Evolutionary conservation across 2,888 invertebrate genomes (phyloP).

Genomic region (Lycaena phlaeas): DNA sequence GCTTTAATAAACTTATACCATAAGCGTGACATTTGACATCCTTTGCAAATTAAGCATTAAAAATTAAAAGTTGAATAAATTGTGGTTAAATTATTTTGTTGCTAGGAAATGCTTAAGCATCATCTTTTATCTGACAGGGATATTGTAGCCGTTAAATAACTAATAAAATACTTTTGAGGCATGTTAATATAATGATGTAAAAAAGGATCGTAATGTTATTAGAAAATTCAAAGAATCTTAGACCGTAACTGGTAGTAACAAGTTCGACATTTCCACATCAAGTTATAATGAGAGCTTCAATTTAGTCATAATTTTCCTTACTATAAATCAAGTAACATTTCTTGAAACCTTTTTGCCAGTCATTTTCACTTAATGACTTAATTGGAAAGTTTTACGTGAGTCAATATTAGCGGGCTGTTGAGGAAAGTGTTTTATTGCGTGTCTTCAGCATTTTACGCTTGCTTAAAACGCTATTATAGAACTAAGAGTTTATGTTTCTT

Average conservation of each 20-base stretch:
- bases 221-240: not conserved
- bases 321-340: slow-evolving; percentile 9
- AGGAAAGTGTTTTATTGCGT: slow-evolving; percentile 53
- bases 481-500: no score
- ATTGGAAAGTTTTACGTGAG: slow-evolving; percentile 58
- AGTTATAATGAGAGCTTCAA: not conserved
- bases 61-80: no score
- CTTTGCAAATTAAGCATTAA: not conserved
- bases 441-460: slow-evolving; percentile 37
- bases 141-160: no score
- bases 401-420: slow-evolving; percentile 44
- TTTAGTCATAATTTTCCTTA: slow-evolving; percentile 7
- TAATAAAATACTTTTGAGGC: no score
- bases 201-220: not conserved
- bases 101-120: no score
- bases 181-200: no score
- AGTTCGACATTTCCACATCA: not conserved
- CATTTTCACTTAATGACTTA: slow-evolving; percentile 48
- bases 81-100: no score
- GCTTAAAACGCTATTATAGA: no score
- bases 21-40: slow-evolving; percentile 26
- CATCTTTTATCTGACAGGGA: no score
- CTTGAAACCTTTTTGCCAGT: slow-evolving; percentile 18
- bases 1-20: slow-evolving; percentile 40
- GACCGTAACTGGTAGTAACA: not conserved